These are phyloP conservation scores for Sebastes steindachneri DNA, from an alignment of 2,797 vertebrate genomes.

Conservation along the genomic window DNA sequence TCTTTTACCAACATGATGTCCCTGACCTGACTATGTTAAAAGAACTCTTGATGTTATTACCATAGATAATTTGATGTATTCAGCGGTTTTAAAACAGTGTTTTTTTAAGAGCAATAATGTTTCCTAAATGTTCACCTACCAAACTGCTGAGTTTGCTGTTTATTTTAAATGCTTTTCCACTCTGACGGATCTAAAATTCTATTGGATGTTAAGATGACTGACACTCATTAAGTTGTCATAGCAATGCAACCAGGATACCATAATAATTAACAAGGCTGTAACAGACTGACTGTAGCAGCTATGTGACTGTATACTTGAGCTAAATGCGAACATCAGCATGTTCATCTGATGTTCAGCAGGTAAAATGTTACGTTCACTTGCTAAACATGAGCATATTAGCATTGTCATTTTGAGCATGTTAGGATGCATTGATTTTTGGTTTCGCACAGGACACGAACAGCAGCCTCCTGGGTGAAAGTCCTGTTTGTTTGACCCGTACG, in stretches of 20 bases:
- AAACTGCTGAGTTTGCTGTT: neutral
- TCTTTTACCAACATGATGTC: constrained; percentile 12
- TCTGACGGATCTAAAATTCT: neutral
- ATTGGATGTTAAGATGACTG: neutral
- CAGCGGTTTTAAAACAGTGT: neutral
- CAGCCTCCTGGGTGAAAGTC: too few relatives aligned
- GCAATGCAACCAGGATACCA: neutral
- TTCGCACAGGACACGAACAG: too few relatives aligned
- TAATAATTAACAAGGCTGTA: neutral
- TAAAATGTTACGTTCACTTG: neutral
- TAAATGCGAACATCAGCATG: neutral
- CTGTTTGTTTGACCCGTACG: too few relatives aligned
- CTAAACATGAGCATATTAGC: neutral
- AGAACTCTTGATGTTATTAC: neutral
- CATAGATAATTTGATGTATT: neutral
- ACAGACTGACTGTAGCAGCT: neutral
- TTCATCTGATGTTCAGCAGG: neutral
- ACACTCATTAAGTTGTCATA: neutral
- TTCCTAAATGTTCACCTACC: neutral
- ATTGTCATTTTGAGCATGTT: neutral
- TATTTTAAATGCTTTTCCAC: neutral
- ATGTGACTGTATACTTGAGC: neutral
- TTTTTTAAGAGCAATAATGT: neutral
- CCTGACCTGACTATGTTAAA: neutral
- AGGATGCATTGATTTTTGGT: neutral